phyloP scores from a whole-genome alignment of 35 echinoderm and acorn worm genomes.

The Apostichopus californicus region DNA sequence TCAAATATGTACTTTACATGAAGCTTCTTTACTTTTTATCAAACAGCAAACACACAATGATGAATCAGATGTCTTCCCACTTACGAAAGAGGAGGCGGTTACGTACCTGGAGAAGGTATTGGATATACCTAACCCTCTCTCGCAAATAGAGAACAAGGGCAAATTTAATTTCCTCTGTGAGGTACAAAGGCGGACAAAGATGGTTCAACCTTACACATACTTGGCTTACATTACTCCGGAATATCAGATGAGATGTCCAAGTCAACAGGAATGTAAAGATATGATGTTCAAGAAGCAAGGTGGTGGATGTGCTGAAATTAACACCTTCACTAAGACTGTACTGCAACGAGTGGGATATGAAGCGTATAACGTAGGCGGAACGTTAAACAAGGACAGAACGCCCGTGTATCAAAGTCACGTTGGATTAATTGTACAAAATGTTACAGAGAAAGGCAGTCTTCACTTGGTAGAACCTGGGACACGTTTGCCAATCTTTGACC shows the following conservation, averaged over 20 bases:
- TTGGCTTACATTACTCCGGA: background rate
- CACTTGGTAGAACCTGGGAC: constrained; percentile 21
- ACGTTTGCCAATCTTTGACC: background rate
- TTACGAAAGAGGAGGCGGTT: background rate
- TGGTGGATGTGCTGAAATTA: constrained; percentile 12
- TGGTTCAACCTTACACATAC: background rate
- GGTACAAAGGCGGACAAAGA: background rate
- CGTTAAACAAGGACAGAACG: background rate
- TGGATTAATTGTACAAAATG: background rate
- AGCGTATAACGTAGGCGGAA: background rate
- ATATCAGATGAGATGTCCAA: no score
- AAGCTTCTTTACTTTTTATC: no score
- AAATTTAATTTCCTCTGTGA: constrained; percentile 1
- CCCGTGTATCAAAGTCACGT: background rate
- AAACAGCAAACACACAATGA: background rate
- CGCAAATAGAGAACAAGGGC: background rate
- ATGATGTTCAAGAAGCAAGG: background rate
- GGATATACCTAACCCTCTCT: background rate
- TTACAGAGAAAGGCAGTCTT: background rate
- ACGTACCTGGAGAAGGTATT: background rate
- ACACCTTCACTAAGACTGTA: background rate
- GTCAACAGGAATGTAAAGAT: background rate
- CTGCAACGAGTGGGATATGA: background rate
- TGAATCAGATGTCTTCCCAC: background rate
- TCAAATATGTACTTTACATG: no score